Conservation (phyloP, 92 coral and sea anemone genomes). For the Zoanthus gigantus region DNA sequence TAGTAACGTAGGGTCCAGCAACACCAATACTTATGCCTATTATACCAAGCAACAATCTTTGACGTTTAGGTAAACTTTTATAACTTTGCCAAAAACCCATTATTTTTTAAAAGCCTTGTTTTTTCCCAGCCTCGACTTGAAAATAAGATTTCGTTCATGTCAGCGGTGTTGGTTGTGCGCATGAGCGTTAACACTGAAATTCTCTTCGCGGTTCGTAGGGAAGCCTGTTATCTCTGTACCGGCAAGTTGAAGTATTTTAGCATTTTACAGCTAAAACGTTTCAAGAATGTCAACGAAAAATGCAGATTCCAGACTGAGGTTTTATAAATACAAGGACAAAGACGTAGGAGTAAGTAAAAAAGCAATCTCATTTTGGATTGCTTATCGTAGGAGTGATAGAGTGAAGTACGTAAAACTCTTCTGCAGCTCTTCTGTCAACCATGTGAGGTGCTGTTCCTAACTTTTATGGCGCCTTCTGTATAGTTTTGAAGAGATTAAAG, state of each 20-base stretch:
- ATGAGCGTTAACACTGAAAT: constrained; percentile 39
- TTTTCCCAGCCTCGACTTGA: constrained; percentile 4
- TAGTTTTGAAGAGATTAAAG: neutral
- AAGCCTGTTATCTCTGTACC: constrained; percentile 60
- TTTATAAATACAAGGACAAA: constrained; percentile 97
- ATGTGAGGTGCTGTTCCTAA: constrained; percentile 16
- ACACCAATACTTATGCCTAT: constrained; percentile 85
- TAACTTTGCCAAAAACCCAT: constrained; percentile 95
- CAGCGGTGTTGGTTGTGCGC: constrained; percentile 47
- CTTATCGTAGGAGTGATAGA: constrained; percentile 74
- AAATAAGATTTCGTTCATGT: neutral
- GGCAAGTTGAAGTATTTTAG: constrained; percentile 56
- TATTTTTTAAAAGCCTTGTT: neutral
- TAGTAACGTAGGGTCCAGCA: constrained; percentile 83
- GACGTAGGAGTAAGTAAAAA: constrained; percentile 87
- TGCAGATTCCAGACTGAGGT: constrained; percentile 83
- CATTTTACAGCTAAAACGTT: constrained; percentile 47
- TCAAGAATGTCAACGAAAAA: constrained; percentile 83
- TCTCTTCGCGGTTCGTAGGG: constrained; percentile 62
- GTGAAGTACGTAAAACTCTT: constrained; percentile 40
- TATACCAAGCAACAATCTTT: constrained; percentile 79
- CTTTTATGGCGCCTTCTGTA: constrained; percentile 27
- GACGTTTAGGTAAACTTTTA: constrained; percentile 73
- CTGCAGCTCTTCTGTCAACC: constrained; percentile 38
- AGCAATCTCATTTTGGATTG: constrained; percentile 7